These are phyloP conservation scores for Catamblyrhynchus diadema DNA, from an alignment of 2,797 vertebrate species.

Conservation along the genomic window DNA sequence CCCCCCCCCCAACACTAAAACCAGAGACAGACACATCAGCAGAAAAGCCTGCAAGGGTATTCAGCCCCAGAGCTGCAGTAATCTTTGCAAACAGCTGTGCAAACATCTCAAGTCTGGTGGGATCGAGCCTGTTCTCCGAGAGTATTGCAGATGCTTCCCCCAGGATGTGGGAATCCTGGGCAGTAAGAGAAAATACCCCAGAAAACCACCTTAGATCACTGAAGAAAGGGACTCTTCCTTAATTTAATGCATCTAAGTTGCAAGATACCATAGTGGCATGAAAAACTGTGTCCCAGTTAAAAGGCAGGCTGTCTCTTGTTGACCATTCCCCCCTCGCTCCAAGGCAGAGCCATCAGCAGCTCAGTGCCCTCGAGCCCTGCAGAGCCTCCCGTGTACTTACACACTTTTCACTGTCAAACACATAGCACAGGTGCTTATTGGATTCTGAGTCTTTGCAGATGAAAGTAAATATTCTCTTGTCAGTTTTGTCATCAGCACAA, in stretches of 20 bases:
- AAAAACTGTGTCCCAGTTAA: not conserved
- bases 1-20: rapidly evolving
- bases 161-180: not conserved
- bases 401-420: slow-evolving; percentile 99
- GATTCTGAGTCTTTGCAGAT: slow-evolving; percentile 99
- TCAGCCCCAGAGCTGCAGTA: not conserved
- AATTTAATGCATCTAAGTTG: not conserved
- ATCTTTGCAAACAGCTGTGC: not conserved
- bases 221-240: not conserved
- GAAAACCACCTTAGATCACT: not conserved
- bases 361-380: not conserved
- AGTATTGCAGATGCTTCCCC: not conserved
- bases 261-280: not conserved
- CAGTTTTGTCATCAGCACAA: slow-evolving; percentile 98
- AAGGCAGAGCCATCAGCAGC: not conserved
- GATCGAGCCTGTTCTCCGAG: not conserved
- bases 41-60: not conserved
- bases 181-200: not conserved
- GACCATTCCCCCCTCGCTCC: not conserved
- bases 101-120: not conserved
- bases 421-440: slow-evolving; percentile 97
- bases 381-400: slow-evolving; percentile 80
- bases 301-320: not conserved
- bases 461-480: slow-evolving; percentile 98
- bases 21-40: not conserved